A percentile compares a stretch with the other conserved stretches of the same genome.
Conservation (phyloP, 2,888 invertebrate species). For the Drosophila flavopinicola region DNA sequence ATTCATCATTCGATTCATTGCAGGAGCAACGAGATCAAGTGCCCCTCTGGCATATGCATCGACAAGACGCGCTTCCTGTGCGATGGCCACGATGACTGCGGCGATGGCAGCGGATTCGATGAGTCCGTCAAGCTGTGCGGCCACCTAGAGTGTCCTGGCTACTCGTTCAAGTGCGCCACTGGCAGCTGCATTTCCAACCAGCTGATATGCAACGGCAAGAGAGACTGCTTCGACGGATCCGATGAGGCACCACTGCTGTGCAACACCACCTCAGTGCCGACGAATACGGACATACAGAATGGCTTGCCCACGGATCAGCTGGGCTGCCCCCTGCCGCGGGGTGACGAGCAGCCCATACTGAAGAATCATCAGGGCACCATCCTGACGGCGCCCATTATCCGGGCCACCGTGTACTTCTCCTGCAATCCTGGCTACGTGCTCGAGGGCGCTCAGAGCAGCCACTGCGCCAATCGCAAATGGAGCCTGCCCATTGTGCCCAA, state of each 20-base stretch:
- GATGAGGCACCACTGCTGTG: constrained; percentile 65
- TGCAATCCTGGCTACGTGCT: constrained; percentile 46
- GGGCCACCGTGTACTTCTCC: constrained; percentile 47
- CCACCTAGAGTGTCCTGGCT: constrained; percentile 61
- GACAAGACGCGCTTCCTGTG: constrained; percentile 53
- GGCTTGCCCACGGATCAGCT: neutral
- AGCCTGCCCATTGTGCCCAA: constrained; percentile 51
- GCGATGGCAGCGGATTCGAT: constrained; percentile 57
- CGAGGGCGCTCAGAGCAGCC: constrained; percentile 45
- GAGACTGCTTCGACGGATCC: constrained; percentile 59
- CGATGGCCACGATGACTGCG: constrained; percentile 66
- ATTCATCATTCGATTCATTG: neutral
- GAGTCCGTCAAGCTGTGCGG: constrained; percentile 58
- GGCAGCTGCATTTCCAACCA: constrained; percentile 56
- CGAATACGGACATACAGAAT: neutral
- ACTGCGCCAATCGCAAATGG: constrained; percentile 57
- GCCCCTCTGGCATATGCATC: constrained; percentile 67
- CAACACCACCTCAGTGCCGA: constrained; percentile 51
- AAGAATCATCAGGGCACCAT: constrained; percentile 30
- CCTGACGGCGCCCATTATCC: constrained; percentile 46
- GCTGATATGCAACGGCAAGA: constrained; percentile 41
- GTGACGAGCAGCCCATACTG: constrained; percentile 56
- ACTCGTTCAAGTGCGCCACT: constrained; percentile 63
- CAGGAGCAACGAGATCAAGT: constrained; percentile 62
- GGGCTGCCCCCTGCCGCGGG: constrained; percentile 51